These are phyloP conservation scores for Sebastolobus alascanus DNA, from an alignment of 2,797 vertebrate species.

Conservation along the genomic window DNA sequence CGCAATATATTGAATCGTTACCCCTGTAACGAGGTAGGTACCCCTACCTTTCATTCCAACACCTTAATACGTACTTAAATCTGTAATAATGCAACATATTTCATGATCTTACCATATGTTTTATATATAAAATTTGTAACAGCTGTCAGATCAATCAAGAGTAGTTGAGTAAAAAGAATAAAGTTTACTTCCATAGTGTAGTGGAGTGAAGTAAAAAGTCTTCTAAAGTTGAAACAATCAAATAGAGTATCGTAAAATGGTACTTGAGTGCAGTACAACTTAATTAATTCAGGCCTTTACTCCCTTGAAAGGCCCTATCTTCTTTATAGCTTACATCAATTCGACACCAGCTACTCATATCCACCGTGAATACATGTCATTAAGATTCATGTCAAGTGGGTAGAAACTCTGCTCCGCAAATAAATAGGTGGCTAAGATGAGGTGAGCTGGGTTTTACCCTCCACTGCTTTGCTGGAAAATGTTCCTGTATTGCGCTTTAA, in stretches of 20 bases:
- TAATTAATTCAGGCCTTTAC: not conserved
- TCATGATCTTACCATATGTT: not conserved
- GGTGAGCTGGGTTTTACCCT: constrained; percentile 50
- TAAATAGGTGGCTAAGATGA: constrained; percentile 47
- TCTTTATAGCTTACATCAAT: not conserved
- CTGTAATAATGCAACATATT: not conserved
- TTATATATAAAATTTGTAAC: not conserved
- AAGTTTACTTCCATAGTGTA: not conserved
- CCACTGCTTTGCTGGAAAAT: constrained; percentile 55
- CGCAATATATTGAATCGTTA: no score
- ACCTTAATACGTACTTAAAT: not conserved
- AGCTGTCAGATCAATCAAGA: not conserved
- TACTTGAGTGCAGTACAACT: not conserved
- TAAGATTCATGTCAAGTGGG: constrained; percentile 15
- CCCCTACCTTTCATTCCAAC: not conserved
- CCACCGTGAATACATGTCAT: constrained; percentile 13
- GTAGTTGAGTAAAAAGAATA: not conserved
- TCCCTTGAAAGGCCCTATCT: not conserved
- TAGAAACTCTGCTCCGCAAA: constrained; percentile 25
- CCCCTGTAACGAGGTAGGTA: no score
- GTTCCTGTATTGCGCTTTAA: constrained; percentile 63
- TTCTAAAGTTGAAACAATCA: not conserved
- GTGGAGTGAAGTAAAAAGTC: not conserved
- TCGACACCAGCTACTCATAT: constrained; percentile 18
- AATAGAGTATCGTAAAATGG: not conserved